These are phyloP conservation scores for Melozone crissalis DNA, from an alignment of 2,113 vertebrate species.

Conservation along the genomic window DNA sequence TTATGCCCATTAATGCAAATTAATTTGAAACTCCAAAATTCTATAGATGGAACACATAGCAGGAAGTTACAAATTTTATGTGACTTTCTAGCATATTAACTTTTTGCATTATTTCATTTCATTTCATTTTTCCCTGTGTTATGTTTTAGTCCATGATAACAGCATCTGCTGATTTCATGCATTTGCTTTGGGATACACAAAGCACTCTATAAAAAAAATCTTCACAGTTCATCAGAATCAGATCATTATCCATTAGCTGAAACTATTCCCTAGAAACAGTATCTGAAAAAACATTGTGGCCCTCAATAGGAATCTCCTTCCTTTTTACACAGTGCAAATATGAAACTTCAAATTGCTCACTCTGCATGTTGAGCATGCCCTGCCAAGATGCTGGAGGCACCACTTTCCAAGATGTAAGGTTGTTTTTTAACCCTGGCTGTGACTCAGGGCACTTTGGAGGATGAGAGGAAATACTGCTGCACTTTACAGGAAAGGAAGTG, in stretches of 20 bases:
- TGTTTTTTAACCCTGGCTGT: neutral
- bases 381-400: neutral
- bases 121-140: neutral
- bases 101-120: neutral
- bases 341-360: neutral
- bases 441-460: neutral
- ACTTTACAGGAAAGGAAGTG: neutral
- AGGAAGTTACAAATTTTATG: neutral
- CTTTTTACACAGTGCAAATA: neutral
- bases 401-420: neutral
- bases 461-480: neutral
- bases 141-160: neutral
- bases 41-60: no score
- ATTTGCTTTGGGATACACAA: neutral
- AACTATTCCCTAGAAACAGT: neutral
- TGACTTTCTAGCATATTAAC: neutral
- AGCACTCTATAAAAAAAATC: neutral
- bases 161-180: neutral
- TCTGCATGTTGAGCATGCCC: rapidly evolving
- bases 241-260: neutral
- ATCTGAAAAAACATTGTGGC: neutral
- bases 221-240: neutral
- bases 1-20: neutral
- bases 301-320: neutral
- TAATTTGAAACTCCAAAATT: neutral